Percentiles rank a stretch among this genome's conserved stretches.
Evolutionary conservation across 2,113 vertebrate species (phyloP).

Genomic region (Malurus alboscapulatus): DNA sequence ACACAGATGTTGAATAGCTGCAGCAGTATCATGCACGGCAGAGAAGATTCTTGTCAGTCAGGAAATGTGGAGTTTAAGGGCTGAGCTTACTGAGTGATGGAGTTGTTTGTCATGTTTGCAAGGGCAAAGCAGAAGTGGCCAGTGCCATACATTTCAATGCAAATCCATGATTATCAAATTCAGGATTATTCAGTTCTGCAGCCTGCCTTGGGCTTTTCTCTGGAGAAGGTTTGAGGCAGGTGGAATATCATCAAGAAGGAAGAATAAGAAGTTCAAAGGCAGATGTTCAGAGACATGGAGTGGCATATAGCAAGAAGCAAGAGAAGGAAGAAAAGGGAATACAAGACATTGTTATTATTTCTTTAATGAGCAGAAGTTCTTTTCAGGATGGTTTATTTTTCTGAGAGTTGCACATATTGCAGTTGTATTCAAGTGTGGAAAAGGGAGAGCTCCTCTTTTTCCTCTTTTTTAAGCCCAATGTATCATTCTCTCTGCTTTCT

Average conservation of each 20-base stretch:
- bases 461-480: neutral
- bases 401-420: neutral
- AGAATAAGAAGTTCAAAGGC: neutral
- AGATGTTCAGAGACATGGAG: neutral
- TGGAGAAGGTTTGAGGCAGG: neutral
- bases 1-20: neutral
- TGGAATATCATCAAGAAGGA: neutral
- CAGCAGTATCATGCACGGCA: neutral
- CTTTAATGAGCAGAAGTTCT: neutral
- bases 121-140: neutral
- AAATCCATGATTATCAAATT: neutral
- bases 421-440: neutral
- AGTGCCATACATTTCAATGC: neutral
- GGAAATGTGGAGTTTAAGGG: neutral
- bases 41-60: neutral
- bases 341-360: neutral
- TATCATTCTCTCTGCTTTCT: neutral
- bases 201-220: neutral
- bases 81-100: neutral
- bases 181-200: neutral
- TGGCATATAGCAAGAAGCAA: neutral
- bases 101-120: neutral
- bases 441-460: neutral
- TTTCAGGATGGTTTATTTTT: constrained; percentile 3
- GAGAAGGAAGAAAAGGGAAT: neutral